Base-by-base conservation (phyloP, 2,888 invertebrate genomes). In the Meghimatium bilineatum region DNA sequence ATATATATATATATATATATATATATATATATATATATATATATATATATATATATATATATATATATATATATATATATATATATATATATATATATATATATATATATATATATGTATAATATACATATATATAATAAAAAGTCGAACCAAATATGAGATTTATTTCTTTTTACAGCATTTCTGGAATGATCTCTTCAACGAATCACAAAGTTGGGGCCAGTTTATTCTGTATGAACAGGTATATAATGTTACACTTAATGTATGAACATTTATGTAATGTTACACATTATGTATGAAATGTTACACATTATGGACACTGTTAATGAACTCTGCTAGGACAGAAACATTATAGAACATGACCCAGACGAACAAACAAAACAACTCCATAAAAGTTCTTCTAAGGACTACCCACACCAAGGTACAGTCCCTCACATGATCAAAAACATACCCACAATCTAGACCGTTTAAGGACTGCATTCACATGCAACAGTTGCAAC, bases 161-260 rank as follows among this genome's bases (percentile, higher is more conserved):
- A 2, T 63, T 63, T 63, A 63, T 8, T 74, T 74, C 66, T 66
- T 32, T 36, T 34, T 34, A 36, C 76, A 82, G 82, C 44, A 76
- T 52, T 82, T 82, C 56, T 82, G 82, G 82, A 1, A 36, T 23
- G 66, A 82, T 67, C 69, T 82, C 17, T 76, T 82, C n/a, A 82
- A 82, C 52, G 34, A 38, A 26, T 76, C 82, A 1, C 66, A 76
- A 36, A 36, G 6, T 0, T 83, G 83, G 77, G 83, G 78, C 1
- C n/a, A 63, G 5, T 83, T 77, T 44, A 78, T 78, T n/a, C 63
- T 82, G 0, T 82, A 82, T 67, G 82, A 82, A 52, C 82, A 82
- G 82, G 82, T 82, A 23, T 20, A 29, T 74, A 8, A n/a, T 75
- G 6, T n/a, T 20, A 29, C 12, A n/a, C 44, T 44, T 44, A 8